Evolutionary conservation across 2,888 invertebrate species (phyloP), one percentile per base, ranked within the genome.

Genomic region (Ormyrus thymus): DNA sequence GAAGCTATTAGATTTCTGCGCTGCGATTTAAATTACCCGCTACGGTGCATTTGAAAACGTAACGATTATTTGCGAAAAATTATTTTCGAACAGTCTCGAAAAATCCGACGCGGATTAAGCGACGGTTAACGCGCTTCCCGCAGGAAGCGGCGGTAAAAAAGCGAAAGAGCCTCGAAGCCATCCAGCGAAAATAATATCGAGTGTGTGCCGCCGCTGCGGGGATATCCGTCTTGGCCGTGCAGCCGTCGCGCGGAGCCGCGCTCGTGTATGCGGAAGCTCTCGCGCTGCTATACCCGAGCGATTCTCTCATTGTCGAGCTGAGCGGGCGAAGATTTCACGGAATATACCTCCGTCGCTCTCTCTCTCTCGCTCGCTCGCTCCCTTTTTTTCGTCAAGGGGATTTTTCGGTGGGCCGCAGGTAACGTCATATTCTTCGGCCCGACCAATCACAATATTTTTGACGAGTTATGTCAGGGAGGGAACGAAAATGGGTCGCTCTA

Each of bases 391-490:
- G 55, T 59, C 68, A 9, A 55, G 59, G 70, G 75, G 66, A 80
- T 80, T 79, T 76, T 73, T 74, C 50, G 61, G 59, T 64, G 55
- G 51, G 10, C 55, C 59, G 64, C 87, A 87, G 88, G 88, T 89
- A 89, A 88, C 89, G 89, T 88, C 89, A 88, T 86, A 86, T 86
- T 86, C 85, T 83, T 84, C 84, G 84, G 80, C 82, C 29, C 85
- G 82, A 84, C 90, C 89, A 89, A 90, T 90, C 90, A 89, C 90
- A 90, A 89, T 90, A 89, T 90, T 90, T 90, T 89, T 89, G 89
- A 90, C 89, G 88, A 89, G 88, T 89, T 90, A 88, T 88, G 80
- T 78, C 80, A 77, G 66, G 64, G 43, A 43, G 51, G 13, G 13
- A 53, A 66, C 53, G 80, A 80, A 80, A 80, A 78, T 77, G 66